These are phyloP conservation scores for Morone saxatilis DNA, from an alignment of 2,113 vertebrate genomes.

Conservation along the genomic window DNA sequence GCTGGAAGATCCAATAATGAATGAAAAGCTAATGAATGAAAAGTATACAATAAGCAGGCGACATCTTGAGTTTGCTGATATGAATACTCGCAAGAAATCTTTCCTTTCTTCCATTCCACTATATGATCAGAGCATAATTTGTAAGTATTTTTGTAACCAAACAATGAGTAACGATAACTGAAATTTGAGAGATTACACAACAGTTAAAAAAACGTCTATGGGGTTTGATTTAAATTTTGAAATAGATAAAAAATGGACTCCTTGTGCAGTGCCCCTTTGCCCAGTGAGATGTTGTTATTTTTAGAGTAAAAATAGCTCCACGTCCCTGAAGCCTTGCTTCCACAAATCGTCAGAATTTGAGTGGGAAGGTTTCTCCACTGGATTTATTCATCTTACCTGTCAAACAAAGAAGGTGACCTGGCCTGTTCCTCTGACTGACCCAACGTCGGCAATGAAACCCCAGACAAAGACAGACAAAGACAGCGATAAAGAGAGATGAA, in stretches of 20 bases:
- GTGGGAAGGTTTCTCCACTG: constrained; percentile 21
- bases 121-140: background rate
- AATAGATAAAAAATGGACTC: background rate
- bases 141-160: background rate
- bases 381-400: constrained; percentile 50
- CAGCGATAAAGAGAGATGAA: constrained; percentile 8
- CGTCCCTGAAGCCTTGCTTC: background rate
- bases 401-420: constrained; percentile 38
- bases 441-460: background rate
- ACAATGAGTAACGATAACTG: too few species aligned
- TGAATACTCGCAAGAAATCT: too few species aligned
- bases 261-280: background rate
- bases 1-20: too few species aligned
- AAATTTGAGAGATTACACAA: background rate
- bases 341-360: background rate
- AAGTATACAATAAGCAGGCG: too few species aligned
- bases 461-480: constrained; percentile 1
- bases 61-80: too few species aligned
- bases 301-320: constrained; percentile 28
- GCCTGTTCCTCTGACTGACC: constrained; percentile 5
- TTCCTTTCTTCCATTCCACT: too few species aligned
- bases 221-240: background rate
- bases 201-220: background rate
- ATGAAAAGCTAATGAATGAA: too few species aligned
- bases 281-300: background rate